These are phyloP conservation scores for Ranitomeya variabilis DNA, from an alignment of 2,113 vertebrate species.

Conservation along the genomic window DNA sequence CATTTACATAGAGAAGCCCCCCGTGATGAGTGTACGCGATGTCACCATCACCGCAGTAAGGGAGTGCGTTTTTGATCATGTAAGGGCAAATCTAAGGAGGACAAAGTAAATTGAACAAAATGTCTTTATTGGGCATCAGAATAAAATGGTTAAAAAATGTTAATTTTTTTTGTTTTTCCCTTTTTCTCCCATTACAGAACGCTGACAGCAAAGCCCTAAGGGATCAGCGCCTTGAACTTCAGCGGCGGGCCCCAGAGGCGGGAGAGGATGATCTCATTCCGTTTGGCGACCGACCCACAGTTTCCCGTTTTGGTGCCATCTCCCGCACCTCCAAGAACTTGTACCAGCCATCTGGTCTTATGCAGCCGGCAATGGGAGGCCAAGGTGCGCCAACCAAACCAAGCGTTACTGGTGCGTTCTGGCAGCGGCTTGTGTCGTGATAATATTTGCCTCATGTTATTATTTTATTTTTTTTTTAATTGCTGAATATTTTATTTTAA, in stretches of 20 bases:
- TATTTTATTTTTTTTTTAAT: no score
- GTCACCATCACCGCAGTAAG: no score
- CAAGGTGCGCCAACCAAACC: slow-evolving; percentile 89
- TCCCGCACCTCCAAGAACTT: slow-evolving; percentile 93
- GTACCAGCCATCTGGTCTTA: slow-evolving; percentile 87
- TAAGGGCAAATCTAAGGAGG: no score
- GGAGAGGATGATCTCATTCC: slow-evolving; percentile 98
- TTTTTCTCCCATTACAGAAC: slow-evolving; percentile 71
- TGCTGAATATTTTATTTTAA: neutral
- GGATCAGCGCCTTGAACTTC: slow-evolving; percentile 86
- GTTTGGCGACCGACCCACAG: slow-evolving; percentile 92
- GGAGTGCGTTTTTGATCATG: no score
- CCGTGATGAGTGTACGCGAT: no score
- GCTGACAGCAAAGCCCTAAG: slow-evolving; percentile 87
- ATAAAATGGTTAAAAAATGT: neutral
- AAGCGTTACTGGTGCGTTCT: slow-evolving; percentile 79
- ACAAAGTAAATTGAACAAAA: no score
- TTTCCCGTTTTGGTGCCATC: slow-evolving; percentile 96
- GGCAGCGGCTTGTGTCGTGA: neutral
- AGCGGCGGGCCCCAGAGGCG: slow-evolving; percentile 85
- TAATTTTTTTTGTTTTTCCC: neutral
- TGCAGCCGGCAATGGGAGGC: slow-evolving; percentile 86
- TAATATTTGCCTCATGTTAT: no score
- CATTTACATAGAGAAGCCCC: no score
- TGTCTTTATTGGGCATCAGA: no score